Evolutionary conservation across 2,113 vertebrate genomes (phyloP).

Genomic region (Bambusicola thoracicus): DNA sequence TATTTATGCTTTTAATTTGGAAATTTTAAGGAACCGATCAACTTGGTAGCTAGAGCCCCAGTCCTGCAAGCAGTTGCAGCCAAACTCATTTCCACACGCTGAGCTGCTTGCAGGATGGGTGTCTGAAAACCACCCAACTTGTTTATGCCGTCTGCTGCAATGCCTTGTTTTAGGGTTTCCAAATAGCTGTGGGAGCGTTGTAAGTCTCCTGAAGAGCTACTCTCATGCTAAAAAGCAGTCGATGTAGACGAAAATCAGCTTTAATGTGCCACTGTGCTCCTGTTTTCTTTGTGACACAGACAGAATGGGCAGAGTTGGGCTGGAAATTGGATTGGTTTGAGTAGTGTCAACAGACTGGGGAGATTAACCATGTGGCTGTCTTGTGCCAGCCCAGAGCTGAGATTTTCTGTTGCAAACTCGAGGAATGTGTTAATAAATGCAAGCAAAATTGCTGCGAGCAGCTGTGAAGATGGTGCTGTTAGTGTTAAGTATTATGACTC

Average conservation of each 20-base stretch:
- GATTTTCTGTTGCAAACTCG: neutral
- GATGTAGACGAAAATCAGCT: neutral
- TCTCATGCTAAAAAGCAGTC: neutral
- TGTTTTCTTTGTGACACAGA: neutral
- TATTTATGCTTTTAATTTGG: conserved; percentile 1
- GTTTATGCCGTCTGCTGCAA: neutral
- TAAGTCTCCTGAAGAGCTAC: neutral
- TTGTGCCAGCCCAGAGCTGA: neutral
- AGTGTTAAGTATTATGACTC: neutral
- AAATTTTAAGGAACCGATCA: neutral
- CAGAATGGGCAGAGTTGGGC: neutral
- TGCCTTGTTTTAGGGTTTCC: neutral
- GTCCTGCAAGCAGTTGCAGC: neutral
- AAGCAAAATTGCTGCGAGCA: neutral
- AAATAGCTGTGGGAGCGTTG: neutral
- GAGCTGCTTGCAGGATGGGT: neutral
- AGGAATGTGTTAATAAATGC: neutral
- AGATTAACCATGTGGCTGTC: neutral
- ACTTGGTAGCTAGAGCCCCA: neutral
- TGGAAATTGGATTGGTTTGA: neutral
- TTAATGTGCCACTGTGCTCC: neutral
- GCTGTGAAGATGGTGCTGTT: neutral
- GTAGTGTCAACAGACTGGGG: neutral
- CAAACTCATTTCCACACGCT: neutral
- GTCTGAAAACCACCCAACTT: neutral